Percentiles rank a stretch among this genome's conserved stretches.
Conservation (phyloP, 2,113 vertebrate species). For the Oncorhynchus mykiss region DNA sequence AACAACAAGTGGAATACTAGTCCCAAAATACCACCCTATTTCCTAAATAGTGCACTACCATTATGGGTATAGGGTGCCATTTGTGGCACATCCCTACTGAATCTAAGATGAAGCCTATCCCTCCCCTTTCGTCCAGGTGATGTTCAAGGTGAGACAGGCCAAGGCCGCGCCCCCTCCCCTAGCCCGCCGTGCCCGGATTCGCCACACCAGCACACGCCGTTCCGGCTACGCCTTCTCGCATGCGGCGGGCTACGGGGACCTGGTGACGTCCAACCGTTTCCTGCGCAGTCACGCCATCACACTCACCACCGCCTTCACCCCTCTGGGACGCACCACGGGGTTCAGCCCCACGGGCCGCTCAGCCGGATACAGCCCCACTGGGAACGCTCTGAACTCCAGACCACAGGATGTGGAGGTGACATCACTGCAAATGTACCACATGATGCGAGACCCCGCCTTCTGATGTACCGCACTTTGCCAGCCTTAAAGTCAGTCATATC, state of each 20-base stretch:
- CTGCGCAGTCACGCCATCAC: slow-evolving; percentile 63
- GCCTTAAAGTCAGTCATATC: too few relatives aligned
- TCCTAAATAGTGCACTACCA: too few relatives aligned
- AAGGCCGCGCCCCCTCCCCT: slow-evolving; percentile 71
- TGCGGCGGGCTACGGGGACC: slow-evolving; percentile 86
- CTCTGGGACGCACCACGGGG: slow-evolving; percentile 51
- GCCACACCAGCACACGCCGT: slow-evolving; percentile 77
- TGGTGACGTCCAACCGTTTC: slow-evolving; percentile 87
- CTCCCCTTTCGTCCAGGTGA: slow-evolving; percentile 57
- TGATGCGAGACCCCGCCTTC: slow-evolving; percentile 29
- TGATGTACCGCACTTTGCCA: slow-evolving; percentile 1
- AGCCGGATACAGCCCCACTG: slow-evolving; percentile 74
- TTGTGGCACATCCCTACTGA: too few relatives aligned
- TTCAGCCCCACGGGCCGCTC: slow-evolving; percentile 73
- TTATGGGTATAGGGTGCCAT: too few relatives aligned
- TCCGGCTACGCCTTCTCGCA: slow-evolving; percentile 97
- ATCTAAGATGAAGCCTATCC: too few relatives aligned
- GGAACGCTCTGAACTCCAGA: slow-evolving; percentile 60
- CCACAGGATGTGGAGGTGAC: slow-evolving; percentile 60
- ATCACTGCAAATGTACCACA: slow-evolving; percentile 73
- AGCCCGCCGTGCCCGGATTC: slow-evolving; percentile 59
- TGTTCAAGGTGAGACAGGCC: slow-evolving; percentile 76
- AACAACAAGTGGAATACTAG: too few relatives aligned
- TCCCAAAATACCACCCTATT: too few relatives aligned
- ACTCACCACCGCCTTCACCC: slow-evolving; percentile 42